Conservation (phyloP, 2,797 vertebrate genomes). For the Tenualosa ilisha region DNA sequence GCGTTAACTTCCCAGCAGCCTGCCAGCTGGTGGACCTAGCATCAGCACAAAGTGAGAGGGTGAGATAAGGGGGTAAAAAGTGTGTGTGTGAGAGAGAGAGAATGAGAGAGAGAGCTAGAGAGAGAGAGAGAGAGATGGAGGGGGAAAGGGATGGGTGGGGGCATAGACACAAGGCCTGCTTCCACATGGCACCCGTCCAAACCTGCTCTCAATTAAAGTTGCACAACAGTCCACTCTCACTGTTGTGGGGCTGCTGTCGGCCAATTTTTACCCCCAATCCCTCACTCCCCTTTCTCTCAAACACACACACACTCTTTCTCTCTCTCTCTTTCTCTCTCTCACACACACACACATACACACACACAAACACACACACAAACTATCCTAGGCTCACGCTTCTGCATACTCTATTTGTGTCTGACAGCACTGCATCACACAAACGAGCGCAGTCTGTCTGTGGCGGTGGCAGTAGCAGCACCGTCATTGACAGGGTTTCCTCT, state of each 20-base stretch:
- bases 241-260: constrained; percentile 42
- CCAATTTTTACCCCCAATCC: constrained; percentile 22
- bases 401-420: constrained; percentile 2
- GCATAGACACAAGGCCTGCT: constrained; percentile 56
- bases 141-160: constrained; percentile 41
- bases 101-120: constrained; percentile 6
- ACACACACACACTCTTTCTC: background rate
- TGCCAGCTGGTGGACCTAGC: constrained; percentile 78
- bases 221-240: constrained; percentile 53
- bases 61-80: constrained; percentile 44
- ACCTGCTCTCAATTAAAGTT: constrained; percentile 74
- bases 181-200: constrained; percentile 61
- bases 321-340: background rate
- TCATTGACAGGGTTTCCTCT: constrained; percentile 4
- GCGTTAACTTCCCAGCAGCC: constrained; percentile 75
- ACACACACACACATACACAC: constrained; percentile 11
- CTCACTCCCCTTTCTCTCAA: background rate
- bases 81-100: constrained; percentile 49
- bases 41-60: constrained; percentile 51
- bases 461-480: background rate
- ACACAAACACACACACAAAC: background rate
- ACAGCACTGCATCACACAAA: background rate
- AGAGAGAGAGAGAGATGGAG: constrained; percentile 31
- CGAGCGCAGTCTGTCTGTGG: background rate
- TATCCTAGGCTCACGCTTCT: background rate